Percentiles rank a stretch among this genome's conserved stretches.
Evolutionary conservation across 1,140 invertebrate species (phyloP).

Genomic region (Musca domestica): DNA sequence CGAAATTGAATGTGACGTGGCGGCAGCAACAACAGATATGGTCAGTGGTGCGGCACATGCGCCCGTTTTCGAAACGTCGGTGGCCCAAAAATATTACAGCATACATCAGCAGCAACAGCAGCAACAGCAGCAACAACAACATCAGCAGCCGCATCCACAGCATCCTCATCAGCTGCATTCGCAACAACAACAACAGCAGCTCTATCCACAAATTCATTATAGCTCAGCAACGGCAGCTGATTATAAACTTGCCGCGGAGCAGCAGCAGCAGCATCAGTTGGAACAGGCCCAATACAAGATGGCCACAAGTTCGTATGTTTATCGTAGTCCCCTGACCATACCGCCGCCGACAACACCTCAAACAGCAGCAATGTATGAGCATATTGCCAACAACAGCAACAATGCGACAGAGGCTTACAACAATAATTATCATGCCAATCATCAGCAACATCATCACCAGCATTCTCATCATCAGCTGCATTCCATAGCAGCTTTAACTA

Average conservation of each 20-base stretch:
- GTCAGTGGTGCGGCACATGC: constrained; percentile 45
- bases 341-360: constrained; percentile 27
- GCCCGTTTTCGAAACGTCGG: constrained; percentile 35
- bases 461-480: constrained; percentile 11
- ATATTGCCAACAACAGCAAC: constrained; percentile 24
- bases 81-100: constrained; percentile 5
- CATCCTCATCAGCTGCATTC: background rate
- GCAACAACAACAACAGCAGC: background rate
- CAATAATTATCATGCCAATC: background rate
- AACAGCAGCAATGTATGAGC: constrained; percentile 23
- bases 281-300: constrained; percentile 34
- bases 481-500: background rate
- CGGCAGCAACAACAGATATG: constrained; percentile 39
- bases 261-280: constrained; percentile 22
- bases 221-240: constrained; percentile 31
- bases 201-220: background rate
- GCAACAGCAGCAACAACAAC: background rate
- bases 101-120: background rate
- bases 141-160: background rate
- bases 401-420: background rate
- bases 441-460: constrained; percentile 22
- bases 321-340: constrained; percentile 47
- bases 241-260: constrained; percentile 37
- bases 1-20: constrained; percentile 50
- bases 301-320: constrained; percentile 46